These are phyloP conservation scores for Noctua fimbriata DNA, from an alignment of 2,888 invertebrate genomes.

Conservation along the genomic window DNA sequence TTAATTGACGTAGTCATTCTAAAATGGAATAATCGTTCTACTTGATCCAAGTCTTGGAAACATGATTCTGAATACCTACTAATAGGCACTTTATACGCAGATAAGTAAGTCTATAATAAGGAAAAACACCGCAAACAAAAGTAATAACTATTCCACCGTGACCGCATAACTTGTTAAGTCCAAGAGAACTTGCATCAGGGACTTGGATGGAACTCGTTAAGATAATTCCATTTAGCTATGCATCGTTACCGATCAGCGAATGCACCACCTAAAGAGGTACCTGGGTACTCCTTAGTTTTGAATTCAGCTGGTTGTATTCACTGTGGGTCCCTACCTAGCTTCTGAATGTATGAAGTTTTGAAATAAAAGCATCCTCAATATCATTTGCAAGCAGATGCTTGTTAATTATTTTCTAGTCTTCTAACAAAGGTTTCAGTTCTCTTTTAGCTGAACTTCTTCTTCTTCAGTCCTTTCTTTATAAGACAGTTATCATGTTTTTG, in stretches of 20 bases:
- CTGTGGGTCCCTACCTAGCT: neutral
- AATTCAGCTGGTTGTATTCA: neutral
- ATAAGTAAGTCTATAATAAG: neutral
- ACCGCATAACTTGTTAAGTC: constrained; percentile 32
- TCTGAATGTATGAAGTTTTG: neutral
- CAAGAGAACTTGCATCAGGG: constrained; percentile 29
- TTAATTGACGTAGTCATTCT: neutral
- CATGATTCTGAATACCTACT: neutral
- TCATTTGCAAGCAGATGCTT: too few relatives aligned
- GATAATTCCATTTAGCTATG: constrained; percentile 36
- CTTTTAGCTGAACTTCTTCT: neutral
- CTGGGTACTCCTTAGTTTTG: neutral
- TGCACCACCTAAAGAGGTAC: neutral
- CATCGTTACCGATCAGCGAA: constrained; percentile 24
- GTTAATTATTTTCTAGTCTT: too few relatives aligned
- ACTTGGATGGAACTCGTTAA: constrained; percentile 46
- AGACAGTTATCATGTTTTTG: neutral
- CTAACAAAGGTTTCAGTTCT: too few relatives aligned
- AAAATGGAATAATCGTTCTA: neutral
- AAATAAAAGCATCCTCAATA: neutral
- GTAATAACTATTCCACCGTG: constrained; percentile 4
- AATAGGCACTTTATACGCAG: neutral
- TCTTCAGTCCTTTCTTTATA: neutral
- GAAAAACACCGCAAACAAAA: neutral
- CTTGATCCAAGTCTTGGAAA: neutral